Base-by-base conservation (phyloP, 1,140 invertebrate species). In the Bombus pyrosoma region DNA sequence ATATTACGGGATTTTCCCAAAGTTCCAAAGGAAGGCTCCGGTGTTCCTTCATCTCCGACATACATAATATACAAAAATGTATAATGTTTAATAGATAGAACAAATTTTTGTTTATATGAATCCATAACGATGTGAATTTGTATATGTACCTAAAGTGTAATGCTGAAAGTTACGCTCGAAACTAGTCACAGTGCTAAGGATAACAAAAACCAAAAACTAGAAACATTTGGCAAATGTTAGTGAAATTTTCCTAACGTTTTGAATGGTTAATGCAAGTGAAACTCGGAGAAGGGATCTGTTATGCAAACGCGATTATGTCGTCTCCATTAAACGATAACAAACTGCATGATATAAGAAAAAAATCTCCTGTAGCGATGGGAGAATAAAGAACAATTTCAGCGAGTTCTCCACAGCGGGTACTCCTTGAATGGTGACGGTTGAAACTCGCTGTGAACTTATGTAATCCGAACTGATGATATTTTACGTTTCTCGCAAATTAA, bases 401-500 rank as follows among this genome's bases (percentile, higher is more conserved):
- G 34, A 39, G 43, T 72, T 39, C 3, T 15, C 10, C 8, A 34
- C 2, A 34, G 69, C 39, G 5, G 39, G 28, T 72, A 41, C 28
- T 15, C 25, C 69, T 43, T 13, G 28, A 72, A 72, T 13, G 39
- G 28, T 72, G 69, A 41, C 69, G 39, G 69, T 13, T 41, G 39
- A n/a, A 39, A 39, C 25, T 34, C 5, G 28, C 4, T 28, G 39
- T 25, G 74, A 77, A 77, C 74, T 77, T 69, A 13, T 37, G 73
- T 77, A 83, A 77, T 74, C 32, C 62, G 32, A 57, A 53, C 47
- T 41, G 62, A 83, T 69, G 82, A 83, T 66, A 69, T 43, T 83
- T 78, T 83, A 83, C 82, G 37, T 77, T 78, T 47, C 53, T 81
- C 87, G 28, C 41, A 68, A 81, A 87, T 81, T 76, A 88, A 80